Evolutionary conservation across 2,113 vertebrate genomes (phyloP).

Genomic region (Euleptes europaea): DNA sequence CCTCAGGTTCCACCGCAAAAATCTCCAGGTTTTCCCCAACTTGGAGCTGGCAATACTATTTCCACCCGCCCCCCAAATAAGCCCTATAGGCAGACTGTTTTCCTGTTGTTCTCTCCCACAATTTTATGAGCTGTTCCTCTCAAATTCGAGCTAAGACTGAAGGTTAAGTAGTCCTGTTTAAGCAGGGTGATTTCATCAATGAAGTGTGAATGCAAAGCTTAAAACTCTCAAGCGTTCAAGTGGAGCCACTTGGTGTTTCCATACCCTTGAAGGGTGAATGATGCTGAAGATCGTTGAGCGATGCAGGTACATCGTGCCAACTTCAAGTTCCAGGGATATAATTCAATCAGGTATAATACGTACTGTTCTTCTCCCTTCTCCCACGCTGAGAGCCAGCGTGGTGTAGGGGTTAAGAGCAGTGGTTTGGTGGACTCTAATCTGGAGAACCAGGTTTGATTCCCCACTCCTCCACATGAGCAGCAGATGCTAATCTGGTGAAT

Average conservation of each 20-base stretch:
- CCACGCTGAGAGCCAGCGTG: too few relatives aligned
- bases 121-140: background rate
- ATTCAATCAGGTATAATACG: conserved; percentile 16
- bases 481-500: too few relatives aligned
- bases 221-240: rapidly evolving
- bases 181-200: background rate
- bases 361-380: background rate
- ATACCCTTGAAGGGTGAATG: conserved; percentile 26
- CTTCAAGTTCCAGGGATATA: conserved; percentile 23
- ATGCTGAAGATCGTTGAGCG: background rate
- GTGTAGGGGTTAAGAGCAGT: too few relatives aligned
- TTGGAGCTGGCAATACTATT: too few relatives aligned
- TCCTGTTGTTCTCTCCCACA: background rate
- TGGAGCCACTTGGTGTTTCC: conserved; percentile 32
- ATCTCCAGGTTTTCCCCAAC: too few relatives aligned
- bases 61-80: too few relatives aligned
- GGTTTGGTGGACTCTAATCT: too few relatives aligned
- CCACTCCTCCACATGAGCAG: too few relatives aligned
- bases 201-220: conserved; percentile 29
- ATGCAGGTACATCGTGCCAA: background rate
- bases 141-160: background rate
- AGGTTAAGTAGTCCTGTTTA: conserved; percentile 28
- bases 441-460: too few relatives aligned
- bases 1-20: too few relatives aligned
- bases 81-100: background rate